These are phyloP conservation scores for Anguilla pacifica DNA, from an alignment of 2,797 vertebrate genomes.

Conservation along the genomic window DNA sequence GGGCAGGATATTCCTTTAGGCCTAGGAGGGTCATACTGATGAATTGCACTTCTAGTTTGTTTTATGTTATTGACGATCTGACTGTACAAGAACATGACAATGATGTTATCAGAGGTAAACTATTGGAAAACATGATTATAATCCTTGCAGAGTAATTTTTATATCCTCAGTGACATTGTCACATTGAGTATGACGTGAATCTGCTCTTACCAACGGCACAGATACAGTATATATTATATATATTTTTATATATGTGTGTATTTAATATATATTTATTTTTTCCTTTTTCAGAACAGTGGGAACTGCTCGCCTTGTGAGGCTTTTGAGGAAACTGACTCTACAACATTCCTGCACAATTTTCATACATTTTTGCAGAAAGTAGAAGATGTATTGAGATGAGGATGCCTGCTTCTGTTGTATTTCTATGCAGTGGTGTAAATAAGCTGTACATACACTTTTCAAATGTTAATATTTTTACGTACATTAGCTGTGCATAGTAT, in stretches of 20 bases:
- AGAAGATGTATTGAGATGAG: neutral
- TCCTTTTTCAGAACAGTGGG: slow-evolving; percentile 62
- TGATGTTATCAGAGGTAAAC: neutral
- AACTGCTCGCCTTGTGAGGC: slow-evolving; percentile 82
- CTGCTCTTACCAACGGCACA: neutral
- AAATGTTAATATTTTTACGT: neutral
- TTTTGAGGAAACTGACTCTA: slow-evolving; percentile 67
- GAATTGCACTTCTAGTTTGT: neutral
- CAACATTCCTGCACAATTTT: slow-evolving; percentile 72
- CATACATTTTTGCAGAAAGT: slow-evolving; percentile 40
- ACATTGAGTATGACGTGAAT: neutral
- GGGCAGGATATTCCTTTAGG: neutral
- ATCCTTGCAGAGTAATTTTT: too few species aligned
- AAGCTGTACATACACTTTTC: neutral
- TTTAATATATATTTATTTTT: neutral
- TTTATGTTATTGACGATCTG: neutral
- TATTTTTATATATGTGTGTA: too few species aligned
- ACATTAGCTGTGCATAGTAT: neutral
- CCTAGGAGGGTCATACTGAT: neutral
- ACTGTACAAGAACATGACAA: neutral
- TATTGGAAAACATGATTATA: neutral
- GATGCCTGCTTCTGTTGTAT: neutral
- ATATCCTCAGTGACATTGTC: neutral
- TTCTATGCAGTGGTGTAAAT: neutral
- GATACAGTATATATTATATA: neutral